These are phyloP conservation scores for Calliphora vomitoria DNA, from an alignment of 2,888 invertebrate genomes.

Conservation along the genomic window DNA sequence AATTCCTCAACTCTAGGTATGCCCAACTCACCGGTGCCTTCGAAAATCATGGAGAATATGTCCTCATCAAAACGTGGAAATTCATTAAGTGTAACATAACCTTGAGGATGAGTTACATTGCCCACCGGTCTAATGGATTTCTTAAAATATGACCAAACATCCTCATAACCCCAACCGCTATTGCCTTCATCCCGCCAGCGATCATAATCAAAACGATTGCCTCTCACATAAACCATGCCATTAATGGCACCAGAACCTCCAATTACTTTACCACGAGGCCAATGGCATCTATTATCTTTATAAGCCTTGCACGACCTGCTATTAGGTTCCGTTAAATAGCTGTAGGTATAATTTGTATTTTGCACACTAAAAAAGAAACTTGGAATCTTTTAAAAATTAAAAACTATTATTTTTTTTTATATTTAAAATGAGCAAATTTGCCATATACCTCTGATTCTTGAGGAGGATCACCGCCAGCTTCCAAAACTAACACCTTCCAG, in stretches of 20 bases:
- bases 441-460: constrained; percentile 82
- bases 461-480: constrained; percentile 86
- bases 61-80: constrained; percentile 78
- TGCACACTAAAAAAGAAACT: constrained; percentile 77
- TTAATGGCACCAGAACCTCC: constrained; percentile 89
- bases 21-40: constrained; percentile 85
- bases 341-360: constrained; percentile 77
- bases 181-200: constrained; percentile 87
- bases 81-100: constrained; percentile 84
- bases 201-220: constrained; percentile 88
- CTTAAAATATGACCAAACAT: constrained; percentile 91
- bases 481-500: constrained; percentile 85
- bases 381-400: constrained; percentile 76
- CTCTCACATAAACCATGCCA: constrained; percentile 88
- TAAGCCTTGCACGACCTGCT: constrained; percentile 77
- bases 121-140: constrained; percentile 86
- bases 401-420: not conserved
- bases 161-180: constrained; percentile 89
- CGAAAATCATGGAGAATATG: constrained; percentile 80
- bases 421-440: not conserved
- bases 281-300: constrained; percentile 83
- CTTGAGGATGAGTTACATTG: constrained; percentile 77
- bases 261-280: constrained; percentile 87
- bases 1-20: constrained; percentile 82
- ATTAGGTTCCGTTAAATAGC: constrained; percentile 79